Evolutionary conservation across 1,140 invertebrate species (phyloP).

Genomic region (Lordiphosa clarofinis): DNA sequence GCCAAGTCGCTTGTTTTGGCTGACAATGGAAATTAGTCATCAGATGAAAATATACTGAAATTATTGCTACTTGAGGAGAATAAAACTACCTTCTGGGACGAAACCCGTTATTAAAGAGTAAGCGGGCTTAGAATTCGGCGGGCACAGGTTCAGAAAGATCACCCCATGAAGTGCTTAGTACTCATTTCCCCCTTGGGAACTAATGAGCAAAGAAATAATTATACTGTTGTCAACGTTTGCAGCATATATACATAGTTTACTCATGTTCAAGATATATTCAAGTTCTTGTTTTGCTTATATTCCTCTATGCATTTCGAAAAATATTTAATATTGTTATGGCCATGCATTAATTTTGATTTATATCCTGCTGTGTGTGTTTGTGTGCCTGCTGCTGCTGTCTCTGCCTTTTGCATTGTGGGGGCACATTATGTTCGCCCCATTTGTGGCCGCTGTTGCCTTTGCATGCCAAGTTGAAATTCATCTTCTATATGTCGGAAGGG

Average conservation of each 20-base stretch:
- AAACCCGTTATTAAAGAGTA: too few relatives aligned
- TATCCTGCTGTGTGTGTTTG: conserved; percentile 32
- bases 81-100: too few relatives aligned
- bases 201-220: conserved; percentile 11
- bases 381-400: too few relatives aligned
- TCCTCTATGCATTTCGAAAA: conserved; percentile 33
- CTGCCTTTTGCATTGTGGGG: conserved; percentile 4
- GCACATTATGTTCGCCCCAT: conserved; percentile 22
- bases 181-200: neutral
- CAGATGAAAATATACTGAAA: neutral
- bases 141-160: too few relatives aligned
- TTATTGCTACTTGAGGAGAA: too few relatives aligned
- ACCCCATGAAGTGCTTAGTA: too few relatives aligned
- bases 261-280: conserved; percentile 1
- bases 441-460: conserved; percentile 21
- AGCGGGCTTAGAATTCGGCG: too few relatives aligned
- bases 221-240: conserved; percentile 5
- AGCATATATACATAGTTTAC: conserved; percentile 7
- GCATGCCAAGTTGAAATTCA: conserved; percentile 36
- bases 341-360: conserved; percentile 47
- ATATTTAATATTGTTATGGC: conserved; percentile 40
- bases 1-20: neutral
- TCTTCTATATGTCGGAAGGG: conserved; percentile 9
- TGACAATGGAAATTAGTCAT: conserved; percentile 24
- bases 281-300: neutral